These are phyloP conservation scores for Hylomyscus alleni DNA, from an alignment of 2,797 vertebrate species.

Conservation along the genomic window DNA sequence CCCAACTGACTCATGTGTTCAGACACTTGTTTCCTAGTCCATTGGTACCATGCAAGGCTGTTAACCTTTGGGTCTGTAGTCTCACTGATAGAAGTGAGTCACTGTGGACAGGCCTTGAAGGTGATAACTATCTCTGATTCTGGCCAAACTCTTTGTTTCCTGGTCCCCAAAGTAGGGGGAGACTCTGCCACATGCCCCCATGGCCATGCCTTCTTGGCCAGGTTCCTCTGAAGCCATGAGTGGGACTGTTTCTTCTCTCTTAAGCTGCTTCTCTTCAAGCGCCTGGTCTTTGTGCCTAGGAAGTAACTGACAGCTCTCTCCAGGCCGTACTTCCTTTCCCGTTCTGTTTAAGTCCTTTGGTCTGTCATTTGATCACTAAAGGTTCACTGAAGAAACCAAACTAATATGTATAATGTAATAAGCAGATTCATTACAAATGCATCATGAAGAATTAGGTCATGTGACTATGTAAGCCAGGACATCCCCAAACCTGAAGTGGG, in stretches of 20 bases:
- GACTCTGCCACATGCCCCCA: not conserved
- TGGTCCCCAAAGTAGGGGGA: not conserved
- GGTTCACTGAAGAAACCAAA: not conserved
- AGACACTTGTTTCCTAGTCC: not conserved
- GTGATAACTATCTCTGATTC: not conserved
- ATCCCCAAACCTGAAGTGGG: not conserved
- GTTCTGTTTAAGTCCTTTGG: slow-evolving; percentile 1
- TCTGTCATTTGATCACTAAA: not conserved
- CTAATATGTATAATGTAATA: not conserved
- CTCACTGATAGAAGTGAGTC: not conserved
- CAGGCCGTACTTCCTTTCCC: not conserved
- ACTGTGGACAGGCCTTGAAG: not conserved
- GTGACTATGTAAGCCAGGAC: not conserved
- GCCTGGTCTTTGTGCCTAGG: not conserved
- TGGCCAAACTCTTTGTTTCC: not conserved
- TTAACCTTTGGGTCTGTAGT: not conserved
- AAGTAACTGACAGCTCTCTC: not conserved
- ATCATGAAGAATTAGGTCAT: not conserved
- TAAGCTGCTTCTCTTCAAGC: not conserved
- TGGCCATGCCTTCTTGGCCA: not conserved
- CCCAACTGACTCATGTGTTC: not conserved
- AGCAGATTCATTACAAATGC: not conserved
- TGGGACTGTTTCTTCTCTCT: not conserved
- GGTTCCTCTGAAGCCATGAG: not conserved
- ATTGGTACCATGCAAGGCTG: not conserved